Percentiles rank a stretch among this genome's conserved stretches.
Conservation (phyloP, 2,797 vertebrate genomes). For the Phoxinus dragarum region DNA sequence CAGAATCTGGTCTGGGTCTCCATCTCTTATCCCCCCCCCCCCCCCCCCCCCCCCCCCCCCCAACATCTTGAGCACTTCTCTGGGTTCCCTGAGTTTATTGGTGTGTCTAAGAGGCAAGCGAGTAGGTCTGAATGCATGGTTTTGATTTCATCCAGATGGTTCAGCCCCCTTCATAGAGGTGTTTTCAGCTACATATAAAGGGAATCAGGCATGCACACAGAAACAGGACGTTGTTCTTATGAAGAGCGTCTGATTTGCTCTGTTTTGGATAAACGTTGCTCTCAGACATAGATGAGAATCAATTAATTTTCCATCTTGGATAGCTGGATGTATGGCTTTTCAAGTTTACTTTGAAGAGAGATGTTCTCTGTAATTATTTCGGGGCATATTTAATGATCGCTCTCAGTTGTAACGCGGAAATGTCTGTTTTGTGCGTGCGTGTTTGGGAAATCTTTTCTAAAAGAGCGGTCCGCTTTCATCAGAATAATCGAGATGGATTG, state of each 20-base stretch:
- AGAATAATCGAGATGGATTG: slow-evolving; percentile 47
- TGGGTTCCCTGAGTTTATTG: slow-evolving; percentile 76
- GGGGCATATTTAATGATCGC: slow-evolving; percentile 46
- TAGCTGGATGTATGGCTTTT: slow-evolving; percentile 49
- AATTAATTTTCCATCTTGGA: slow-evolving; percentile 74
- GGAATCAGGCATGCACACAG: slow-evolving; percentile 52
- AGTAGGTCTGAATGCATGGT: slow-evolving; percentile 81
- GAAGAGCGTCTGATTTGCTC: slow-evolving; percentile 75
- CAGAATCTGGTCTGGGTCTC: slow-evolving; percentile 39
- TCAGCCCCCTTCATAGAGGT: slow-evolving; percentile 78
- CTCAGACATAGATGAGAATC: slow-evolving; percentile 75
- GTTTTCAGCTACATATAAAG: slow-evolving; percentile 80
- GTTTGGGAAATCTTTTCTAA: slow-evolving; percentile 33
- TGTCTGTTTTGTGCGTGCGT: slow-evolving; percentile 42
- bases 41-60: slow-evolving; percentile 73
- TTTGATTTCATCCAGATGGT: slow-evolving; percentile 82
- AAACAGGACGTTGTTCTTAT: slow-evolving; percentile 57
- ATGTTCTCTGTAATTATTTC: slow-evolving; percentile 57
- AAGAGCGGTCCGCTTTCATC: slow-evolving; percentile 30
- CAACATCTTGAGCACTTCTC: slow-evolving; percentile 75
- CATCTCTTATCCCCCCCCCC: slow-evolving; percentile 63
- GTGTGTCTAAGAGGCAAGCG: slow-evolving; percentile 64
- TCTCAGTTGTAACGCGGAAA: slow-evolving; percentile 48
- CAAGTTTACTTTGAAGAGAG: slow-evolving; percentile 44
- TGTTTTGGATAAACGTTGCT: slow-evolving; percentile 70